Percentiles rank a stretch among this genome's conserved stretches.
Conservation (phyloP, 2,888 invertebrate species). For the Aproaerema taeniolella region DNA sequence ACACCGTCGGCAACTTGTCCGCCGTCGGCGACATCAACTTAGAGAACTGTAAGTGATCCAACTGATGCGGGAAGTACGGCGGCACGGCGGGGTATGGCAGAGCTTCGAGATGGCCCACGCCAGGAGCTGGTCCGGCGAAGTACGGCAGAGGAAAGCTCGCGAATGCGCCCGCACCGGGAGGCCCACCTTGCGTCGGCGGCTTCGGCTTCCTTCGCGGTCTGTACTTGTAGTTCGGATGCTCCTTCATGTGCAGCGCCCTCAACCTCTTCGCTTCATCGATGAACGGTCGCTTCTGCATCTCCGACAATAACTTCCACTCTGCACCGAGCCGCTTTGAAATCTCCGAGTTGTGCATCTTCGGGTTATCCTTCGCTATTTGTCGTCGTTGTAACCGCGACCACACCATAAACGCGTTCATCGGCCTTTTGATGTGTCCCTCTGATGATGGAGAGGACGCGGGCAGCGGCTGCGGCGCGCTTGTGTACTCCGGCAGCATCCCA, state of each 20-base stretch:
- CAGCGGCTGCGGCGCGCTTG: slow-evolving; percentile 60
- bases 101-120: slow-evolving; percentile 76
- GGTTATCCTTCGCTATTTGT: slow-evolving; percentile 95
- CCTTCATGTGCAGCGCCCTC: slow-evolving; percentile 92
- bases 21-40: slow-evolving; percentile 75
- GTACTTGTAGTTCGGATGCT: slow-evolving; percentile 95
- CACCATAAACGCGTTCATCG: slow-evolving; percentile 99
- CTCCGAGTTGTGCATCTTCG: slow-evolving; percentile 94
- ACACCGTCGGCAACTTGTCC: slow-evolving; percentile 65
- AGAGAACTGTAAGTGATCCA: slow-evolving; percentile 80
- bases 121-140: slow-evolving; percentile 79
- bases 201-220: slow-evolving; percentile 91
- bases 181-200: slow-evolving; percentile 77
- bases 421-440: slow-evolving; percentile 93
- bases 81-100: slow-evolving; percentile 81
- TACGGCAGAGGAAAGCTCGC: slow-evolving; percentile 81
- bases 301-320: slow-evolving; percentile 94
- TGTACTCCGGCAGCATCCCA: slow-evolving; percentile 67
- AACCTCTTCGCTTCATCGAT: slow-evolving; percentile 96
- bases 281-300: slow-evolving; percentile 93
- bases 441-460: slow-evolving; percentile 67
- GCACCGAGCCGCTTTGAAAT: slow-evolving; percentile 95
- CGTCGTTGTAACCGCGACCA: slow-evolving; percentile 95
- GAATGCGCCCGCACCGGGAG: slow-evolving; percentile 74
- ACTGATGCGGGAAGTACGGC: slow-evolving; percentile 87